A percentile compares a stretch with the other conserved stretches of the same genome.
Evolutionary conservation across 2,113 vertebrate species (phyloP).

Genomic region (Oryzias melastigma): DNA sequence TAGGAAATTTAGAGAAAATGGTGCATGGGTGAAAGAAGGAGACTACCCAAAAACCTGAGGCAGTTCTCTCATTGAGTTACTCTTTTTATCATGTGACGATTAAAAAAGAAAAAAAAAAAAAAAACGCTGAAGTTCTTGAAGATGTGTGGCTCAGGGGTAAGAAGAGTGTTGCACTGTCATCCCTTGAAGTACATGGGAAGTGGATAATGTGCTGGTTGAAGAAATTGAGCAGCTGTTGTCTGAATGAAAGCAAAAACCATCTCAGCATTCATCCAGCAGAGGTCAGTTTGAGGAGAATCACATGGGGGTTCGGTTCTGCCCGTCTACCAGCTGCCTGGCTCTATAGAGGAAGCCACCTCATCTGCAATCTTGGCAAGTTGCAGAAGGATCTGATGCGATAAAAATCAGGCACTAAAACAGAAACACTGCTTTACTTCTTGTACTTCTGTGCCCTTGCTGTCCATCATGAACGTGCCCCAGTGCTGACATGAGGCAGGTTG

Average conservation of each 20-base stretch:
- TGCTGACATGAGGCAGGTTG: conserved; percentile 47
- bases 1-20: conserved; percentile 52
- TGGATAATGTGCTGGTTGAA: conserved; percentile 23
- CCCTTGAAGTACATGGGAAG: conserved; percentile 21
- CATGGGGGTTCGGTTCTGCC: conserved; percentile 12
- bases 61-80: conserved; percentile 51
- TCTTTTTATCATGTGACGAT: conserved; percentile 39
- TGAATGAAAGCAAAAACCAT: background rate
- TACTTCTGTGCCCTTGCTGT: conserved; percentile 9
- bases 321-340: conserved; percentile 18
- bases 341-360: conserved; percentile 18
- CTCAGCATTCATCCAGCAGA: conserved; percentile 22
- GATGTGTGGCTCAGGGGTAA: conserved; percentile 19
- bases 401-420: background rate
- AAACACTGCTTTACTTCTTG: background rate
- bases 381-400: background rate
- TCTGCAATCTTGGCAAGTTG: conserved; percentile 30
- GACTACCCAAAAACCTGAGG: conserved; percentile 29
- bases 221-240: conserved; percentile 16
- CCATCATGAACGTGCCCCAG: conserved; percentile 44
- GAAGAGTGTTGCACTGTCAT: conserved; percentile 10
- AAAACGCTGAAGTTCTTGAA: conserved; percentile 25
- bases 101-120: conserved; percentile 20
- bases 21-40: conserved; percentile 11
- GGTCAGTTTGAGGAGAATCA: conserved; percentile 48